phyloP scores from a whole-genome alignment of 2,797 vertebrate species.

The Parauchenoglanis punctatus region DNA sequence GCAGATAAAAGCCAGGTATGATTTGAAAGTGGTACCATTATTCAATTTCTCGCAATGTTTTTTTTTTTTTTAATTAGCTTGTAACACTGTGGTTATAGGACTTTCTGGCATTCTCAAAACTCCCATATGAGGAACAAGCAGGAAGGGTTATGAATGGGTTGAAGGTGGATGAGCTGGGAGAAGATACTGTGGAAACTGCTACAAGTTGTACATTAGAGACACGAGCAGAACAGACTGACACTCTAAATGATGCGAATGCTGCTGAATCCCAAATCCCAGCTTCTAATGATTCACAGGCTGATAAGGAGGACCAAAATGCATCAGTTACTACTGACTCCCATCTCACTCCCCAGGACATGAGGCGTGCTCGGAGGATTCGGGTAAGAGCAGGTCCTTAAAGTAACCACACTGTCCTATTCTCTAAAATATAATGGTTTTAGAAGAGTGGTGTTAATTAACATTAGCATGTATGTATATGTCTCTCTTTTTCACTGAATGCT shows the following conservation, averaged over 20 bases:
- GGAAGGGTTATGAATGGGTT: slow-evolving; percentile 83
- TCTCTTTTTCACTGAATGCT: slow-evolving; percentile 72
- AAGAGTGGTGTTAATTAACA: slow-evolving; percentile 58
- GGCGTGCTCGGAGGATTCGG: slow-evolving; percentile 91
- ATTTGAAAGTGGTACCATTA: not conserved
- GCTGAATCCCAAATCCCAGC: slow-evolving; percentile 52
- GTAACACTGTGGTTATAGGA: slow-evolving; percentile 72
- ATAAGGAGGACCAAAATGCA: slow-evolving; percentile 75
- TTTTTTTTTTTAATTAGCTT: not conserved
- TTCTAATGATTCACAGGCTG: slow-evolving; percentile 58
- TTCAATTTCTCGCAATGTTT: not conserved
- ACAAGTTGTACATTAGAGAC: slow-evolving; percentile 60
- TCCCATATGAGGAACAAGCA: slow-evolving; percentile 78
- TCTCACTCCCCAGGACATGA: slow-evolving; percentile 89
- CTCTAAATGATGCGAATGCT: slow-evolving; percentile 60
- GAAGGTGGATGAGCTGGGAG: slow-evolving; percentile 79
- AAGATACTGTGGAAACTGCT: slow-evolving; percentile 58
- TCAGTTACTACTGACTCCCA: slow-evolving; percentile 74
- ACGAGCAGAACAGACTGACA: slow-evolving; percentile 53
- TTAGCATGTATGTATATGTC: slow-evolving; percentile 63
- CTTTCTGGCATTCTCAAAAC: slow-evolving; percentile 84
- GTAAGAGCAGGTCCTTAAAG: slow-evolving; percentile 66
- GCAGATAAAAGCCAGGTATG: slow-evolving; percentile 85
- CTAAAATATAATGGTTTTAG: slow-evolving; percentile 39
- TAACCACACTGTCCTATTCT: not conserved